Evolutionary conservation across 1,140 invertebrate species (phyloP), one percentile per base, ranked within the genome.

Genomic region (Chymomyza costata): DNA sequence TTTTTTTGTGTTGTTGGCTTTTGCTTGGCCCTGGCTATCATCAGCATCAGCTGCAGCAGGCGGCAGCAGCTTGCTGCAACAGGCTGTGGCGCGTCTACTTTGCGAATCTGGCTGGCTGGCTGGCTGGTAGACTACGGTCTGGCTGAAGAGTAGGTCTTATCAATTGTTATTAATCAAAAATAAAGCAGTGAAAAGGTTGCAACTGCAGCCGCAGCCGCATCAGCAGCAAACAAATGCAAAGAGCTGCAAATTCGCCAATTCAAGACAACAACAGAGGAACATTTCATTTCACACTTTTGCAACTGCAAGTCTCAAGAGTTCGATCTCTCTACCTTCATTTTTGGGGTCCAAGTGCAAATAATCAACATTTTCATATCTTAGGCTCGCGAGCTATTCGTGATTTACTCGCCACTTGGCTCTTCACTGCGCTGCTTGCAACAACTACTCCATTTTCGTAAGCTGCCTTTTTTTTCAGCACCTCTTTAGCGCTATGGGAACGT

Each of bases 121-220:
- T n/a, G 18, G 30, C 54, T 52, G 13, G 34, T 14, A 13, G 18
- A 18, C 30, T 16, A 14, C 11, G 15, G 8, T 37, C 21, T 53
- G 53, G 38, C 30, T 28, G 34, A 35, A 49, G 3, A 8, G 21
- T 5, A 34, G 32, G 2, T 3, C 8, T 71, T 80, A 80, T 80
- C 73, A 80, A 81, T 80, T 80, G 73, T 80, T 80, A 80, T 80
- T 80, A 81, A 80, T 80, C 73, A 73, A 69, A 65, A 63, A 38
- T 38, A 61, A 80, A 64, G 45, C 50, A 50, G 47, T 48, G n/a
- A n/a, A n/a, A n/a, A n/a, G n/a, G n/a, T n/a, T 39, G 28, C 35
- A 49, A 17, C 39, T 19, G 53, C 45, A 65, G 59, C 57, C 21
- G 3, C 21, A 25, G 21, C 8, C 21, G 3, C 8, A 25, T 3